Base-by-base conservation (phyloP, 2,888 invertebrate genomes). In the Sinodicranocentrus sp. region DNA sequence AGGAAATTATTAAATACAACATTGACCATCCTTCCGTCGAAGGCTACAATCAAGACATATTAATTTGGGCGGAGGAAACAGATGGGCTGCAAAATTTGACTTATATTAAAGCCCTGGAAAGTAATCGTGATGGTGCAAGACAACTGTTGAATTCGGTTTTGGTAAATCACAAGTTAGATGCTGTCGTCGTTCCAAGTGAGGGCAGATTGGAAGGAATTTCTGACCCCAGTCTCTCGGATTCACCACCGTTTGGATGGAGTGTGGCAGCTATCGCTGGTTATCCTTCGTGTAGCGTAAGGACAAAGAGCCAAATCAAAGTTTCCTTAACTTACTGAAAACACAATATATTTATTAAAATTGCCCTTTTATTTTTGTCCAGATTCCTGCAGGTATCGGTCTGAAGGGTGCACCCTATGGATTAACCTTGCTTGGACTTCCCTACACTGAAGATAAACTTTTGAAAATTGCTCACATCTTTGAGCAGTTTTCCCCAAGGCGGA, bases 331-430 rank as follows among this genome's bases (percentile, higher is more conserved):
- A 6, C 23, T 1, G 8, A 13, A 2, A 26, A 28, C 10, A 59
- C 15, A 33, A 63, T 33, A 33, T 33, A 63, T 28, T 28, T 8
- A 33, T 68, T 39, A 1, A 23, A 15, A 72, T 19, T 72, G 68
- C 59, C 5, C 33, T 63, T 63, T 28, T 72, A 21, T 28, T 19
- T 13, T 54, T 26, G 25, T 52, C 1, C 23, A 86, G 86, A 61
- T 86, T 75, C 86, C 86, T n/a, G 82, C 80, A 6, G 86, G 86
- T 17, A 68, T 86, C 26, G 82, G 59, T 0, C 19, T 21, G 5
- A 23, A 77, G 17, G 52, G 71, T 6, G 76, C 83, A 21, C 86
- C 86, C 1, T 80, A 85, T 57, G 86, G 86, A 39, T 59, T 86
- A 23, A 75, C 72, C n/a, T 80, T 86, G 17, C 63, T 82, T 52